These are phyloP conservation scores for Platycnemis pennipes DNA, from an alignment of 2,888 invertebrate species.

Conservation along the genomic window DNA sequence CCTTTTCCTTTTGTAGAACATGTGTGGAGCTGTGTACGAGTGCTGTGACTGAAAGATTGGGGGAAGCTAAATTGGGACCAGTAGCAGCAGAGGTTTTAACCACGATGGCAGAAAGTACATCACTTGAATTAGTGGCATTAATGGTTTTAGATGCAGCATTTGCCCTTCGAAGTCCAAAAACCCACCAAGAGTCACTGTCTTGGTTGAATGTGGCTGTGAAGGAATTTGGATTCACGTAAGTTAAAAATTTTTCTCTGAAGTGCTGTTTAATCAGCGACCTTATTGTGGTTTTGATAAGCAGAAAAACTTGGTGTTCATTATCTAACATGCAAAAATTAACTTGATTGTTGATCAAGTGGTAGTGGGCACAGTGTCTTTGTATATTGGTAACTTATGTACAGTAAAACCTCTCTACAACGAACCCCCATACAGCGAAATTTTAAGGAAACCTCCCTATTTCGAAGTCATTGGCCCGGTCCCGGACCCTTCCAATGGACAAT, in stretches of 20 bases:
- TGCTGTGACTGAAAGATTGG: conserved; percentile 92
- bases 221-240: conserved; percentile 93
- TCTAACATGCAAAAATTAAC: too few species aligned
- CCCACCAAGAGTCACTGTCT: conserved; percentile 90
- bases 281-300: too few species aligned
- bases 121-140: conserved; percentile 87
- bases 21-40: conserved; percentile 88
- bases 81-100: conserved; percentile 87
- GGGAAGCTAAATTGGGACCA: conserved; percentile 89
- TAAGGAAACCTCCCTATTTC: too few species aligned
- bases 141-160: conserved; percentile 89
- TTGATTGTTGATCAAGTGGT: too few species aligned
- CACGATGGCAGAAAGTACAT: conserved; percentile 89
- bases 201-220: conserved; percentile 90
- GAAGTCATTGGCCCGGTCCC: too few species aligned
- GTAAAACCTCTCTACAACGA: too few species aligned
- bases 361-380: too few species aligned
- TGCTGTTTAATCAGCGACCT: not conserved
- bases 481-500: too few species aligned
- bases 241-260: conserved; percentile 72
- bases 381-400: too few species aligned
- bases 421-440: too few species aligned
- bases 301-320: too few species aligned
- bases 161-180: conserved; percentile 94
- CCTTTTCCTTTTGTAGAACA: conserved; percentile 80